These are phyloP conservation scores for Cavia porcellus DNA, from an alignment of 2,113 vertebrate species.

Conservation along the genomic window DNA sequence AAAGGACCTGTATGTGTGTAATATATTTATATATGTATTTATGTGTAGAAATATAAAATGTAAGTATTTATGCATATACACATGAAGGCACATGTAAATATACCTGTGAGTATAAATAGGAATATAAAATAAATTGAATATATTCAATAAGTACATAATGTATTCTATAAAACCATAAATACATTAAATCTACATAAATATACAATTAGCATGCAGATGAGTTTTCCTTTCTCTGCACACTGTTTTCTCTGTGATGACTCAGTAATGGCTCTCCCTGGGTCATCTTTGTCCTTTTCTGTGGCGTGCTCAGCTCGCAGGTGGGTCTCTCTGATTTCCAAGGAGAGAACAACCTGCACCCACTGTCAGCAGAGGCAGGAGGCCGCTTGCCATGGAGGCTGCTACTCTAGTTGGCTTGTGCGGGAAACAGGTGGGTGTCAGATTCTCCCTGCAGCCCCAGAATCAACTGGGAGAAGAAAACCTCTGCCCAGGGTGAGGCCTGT, in stretches of 20 bases:
- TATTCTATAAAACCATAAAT: neutral
- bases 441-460: too few relatives aligned
- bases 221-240: neutral
- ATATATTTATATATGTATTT: neutral
- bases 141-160: neutral
- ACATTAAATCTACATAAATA: neutral
- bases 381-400: fast-evolving
- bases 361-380: too few relatives aligned
- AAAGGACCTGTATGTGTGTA: neutral
- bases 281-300: neutral
- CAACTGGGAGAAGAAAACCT: neutral
- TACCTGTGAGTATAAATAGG: too few relatives aligned
- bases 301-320: too few relatives aligned
- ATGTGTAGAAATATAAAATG: neutral
- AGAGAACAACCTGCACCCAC: neutral
- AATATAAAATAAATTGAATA: neutral
- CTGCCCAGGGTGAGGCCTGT: too few relatives aligned
- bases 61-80: too few relatives aligned
- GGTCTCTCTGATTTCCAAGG: too few relatives aligned
- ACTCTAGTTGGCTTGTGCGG: neutral
- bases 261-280: neutral
- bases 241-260: neutral
- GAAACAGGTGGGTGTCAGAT: neutral
- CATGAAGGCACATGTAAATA: too few relatives aligned
- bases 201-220: neutral